Evolutionary conservation across 2,797 vertebrate species (phyloP).

Genomic region (Betta splendens): DNA sequence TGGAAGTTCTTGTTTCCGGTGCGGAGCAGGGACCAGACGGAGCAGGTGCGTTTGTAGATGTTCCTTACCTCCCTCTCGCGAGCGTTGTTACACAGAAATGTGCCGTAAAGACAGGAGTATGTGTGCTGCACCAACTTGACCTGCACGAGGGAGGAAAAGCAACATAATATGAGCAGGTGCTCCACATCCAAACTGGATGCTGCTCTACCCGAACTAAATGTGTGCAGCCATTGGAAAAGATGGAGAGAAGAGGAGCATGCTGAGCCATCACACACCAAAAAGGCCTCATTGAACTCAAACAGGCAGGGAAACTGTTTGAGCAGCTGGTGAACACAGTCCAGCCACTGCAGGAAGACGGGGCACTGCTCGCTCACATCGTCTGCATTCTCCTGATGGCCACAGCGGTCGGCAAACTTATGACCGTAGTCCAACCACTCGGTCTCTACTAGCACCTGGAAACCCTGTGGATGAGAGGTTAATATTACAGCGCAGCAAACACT

Average conservation of each 20-base stretch:
- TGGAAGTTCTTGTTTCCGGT: constrained; percentile 98
- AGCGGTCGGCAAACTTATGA: constrained; percentile 98
- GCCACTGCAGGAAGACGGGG: constrained; percentile 98
- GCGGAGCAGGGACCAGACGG: constrained; percentile 95
- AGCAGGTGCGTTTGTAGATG: constrained; percentile 94
- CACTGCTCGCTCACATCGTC: constrained; percentile 98
- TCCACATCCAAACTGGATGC: neutral
- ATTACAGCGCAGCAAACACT: neutral
- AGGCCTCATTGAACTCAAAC: constrained; percentile 98
- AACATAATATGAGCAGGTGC: neutral
- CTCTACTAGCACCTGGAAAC: constrained; percentile 97
- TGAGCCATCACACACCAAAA: constrained; percentile 85
- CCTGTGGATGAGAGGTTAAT: constrained; percentile 73
- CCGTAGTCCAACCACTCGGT: constrained; percentile 98
- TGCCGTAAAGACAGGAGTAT: constrained; percentile 97
- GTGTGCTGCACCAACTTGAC: constrained; percentile 99
- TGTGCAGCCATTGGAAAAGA: neutral
- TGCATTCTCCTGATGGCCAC: constrained; percentile 94
- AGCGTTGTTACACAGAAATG: constrained; percentile 96
- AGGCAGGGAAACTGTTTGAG: constrained; percentile 98
- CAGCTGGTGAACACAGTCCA: constrained; percentile 97
- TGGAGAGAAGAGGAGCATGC: neutral
- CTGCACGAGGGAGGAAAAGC: constrained; percentile 70
- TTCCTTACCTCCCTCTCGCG: constrained; percentile 93
- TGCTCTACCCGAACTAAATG: neutral